Base-by-base conservation (phyloP, 1,140 invertebrate species). In the Drosophila santomea region DNA sequence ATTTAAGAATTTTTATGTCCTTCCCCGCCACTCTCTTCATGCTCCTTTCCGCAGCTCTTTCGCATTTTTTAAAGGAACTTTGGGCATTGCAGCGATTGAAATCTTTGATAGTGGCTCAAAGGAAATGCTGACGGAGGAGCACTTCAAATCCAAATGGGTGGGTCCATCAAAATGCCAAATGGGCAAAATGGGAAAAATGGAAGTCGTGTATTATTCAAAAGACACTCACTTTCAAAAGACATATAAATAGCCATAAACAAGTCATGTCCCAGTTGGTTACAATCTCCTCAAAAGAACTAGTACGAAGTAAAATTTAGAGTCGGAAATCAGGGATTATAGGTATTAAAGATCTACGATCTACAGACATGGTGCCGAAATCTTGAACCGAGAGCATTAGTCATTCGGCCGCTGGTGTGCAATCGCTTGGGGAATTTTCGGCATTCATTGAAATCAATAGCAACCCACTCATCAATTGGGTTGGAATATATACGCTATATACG, bases 1-100 rank as follows among this genome's bases (percentile, higher is more conserved):
- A 91, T 91, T 84, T 79, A 81, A 81, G 72, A 83, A 76, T 89
- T 84, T 91, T 89, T 91, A 91, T 84, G 55, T 62, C 64, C 57
- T 47, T 5, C 25, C 25, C 25, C 25, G 25, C 12, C n/a, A 15
- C 58, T 64, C 48, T 57, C 45, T 51, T 51, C 20, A 1, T 20
- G 2, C 20, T 20, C 20, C 20, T 20, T 20, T 38, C 15, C 36
- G 15, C 47, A 15, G 28, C 28, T 58, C 32, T 14, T 55, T 41
- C 3, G 39, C 43, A 17, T 48, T 45, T 14, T 15, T 62, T 36
- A 47, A 66, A 47, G 62, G 48, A 55, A 45, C 15, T 55, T 67
- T 32, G 54, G 51, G 43, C 44, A 48, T 48, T 32, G 7, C 25
- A 20, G 4, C 51, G 67, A 71, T 71, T 48, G 36, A 48, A 71